Evolutionary conservation across 2,888 invertebrate species (phyloP).

Genomic region (Hirtodrosophila cameraria): DNA sequence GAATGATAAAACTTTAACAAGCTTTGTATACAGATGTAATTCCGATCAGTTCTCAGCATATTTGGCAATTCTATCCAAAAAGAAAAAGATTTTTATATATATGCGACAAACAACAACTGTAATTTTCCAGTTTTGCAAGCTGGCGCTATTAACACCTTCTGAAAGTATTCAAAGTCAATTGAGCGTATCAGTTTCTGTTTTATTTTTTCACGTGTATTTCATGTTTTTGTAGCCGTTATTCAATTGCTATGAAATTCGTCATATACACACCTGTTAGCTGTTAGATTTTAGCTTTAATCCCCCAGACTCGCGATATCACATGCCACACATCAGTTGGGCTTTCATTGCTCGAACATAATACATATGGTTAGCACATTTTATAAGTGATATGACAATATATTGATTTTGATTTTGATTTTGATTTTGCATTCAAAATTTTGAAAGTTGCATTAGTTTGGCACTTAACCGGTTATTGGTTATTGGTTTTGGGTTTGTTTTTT

Average conservation of each 20-base stretch:
- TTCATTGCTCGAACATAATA: not conserved
- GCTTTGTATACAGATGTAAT: no score
- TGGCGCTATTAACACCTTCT: slow-evolving; percentile 34
- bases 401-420: slow-evolving; percentile 3
- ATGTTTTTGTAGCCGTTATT: not conserved
- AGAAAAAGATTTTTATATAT: no score
- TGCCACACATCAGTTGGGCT: slow-evolving; percentile 36
- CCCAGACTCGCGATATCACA: slow-evolving; percentile 47
- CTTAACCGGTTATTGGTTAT: slow-evolving; percentile 33
- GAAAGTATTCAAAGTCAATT: slow-evolving; percentile 21
- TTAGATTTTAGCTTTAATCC: slow-evolving; percentile 18
- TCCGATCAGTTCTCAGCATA: no score
- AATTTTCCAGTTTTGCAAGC: slow-evolving; percentile 21
- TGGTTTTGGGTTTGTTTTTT: not conserved
- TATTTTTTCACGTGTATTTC: slow-evolving; percentile 5
- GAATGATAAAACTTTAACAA: no score
- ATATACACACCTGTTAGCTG: slow-evolving; percentile 49
- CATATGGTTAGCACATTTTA: slow-evolving; percentile 42
- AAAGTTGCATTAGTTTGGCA: slow-evolving; percentile 46
- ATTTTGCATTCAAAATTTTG: slow-evolving; percentile 12
- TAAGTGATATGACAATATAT: slow-evolving; percentile 1
- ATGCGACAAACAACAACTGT: slow-evolving; percentile 1
- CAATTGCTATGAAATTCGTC: slow-evolving; percentile 10
- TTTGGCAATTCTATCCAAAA: no score
- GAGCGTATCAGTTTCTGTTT: slow-evolving; percentile 16